Percentiles rank a stretch among this genome's conserved stretches.
Conservation (phyloP, 2,113 vertebrate species). For the Lanius ludovicianus region DNA sequence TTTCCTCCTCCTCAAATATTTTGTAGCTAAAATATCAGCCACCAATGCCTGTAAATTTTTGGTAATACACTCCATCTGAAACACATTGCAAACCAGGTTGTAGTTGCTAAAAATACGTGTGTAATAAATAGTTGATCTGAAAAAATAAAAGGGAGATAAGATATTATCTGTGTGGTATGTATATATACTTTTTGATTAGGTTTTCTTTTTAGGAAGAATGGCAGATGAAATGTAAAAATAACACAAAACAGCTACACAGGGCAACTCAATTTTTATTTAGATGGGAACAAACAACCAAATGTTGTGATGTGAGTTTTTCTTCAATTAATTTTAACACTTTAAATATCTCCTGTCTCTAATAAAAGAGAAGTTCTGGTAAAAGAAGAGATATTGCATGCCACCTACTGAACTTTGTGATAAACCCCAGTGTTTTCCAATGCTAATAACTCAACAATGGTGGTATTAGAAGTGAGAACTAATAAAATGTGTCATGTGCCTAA, state of each 20-base stretch:
- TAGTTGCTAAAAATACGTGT: conserved; percentile 53
- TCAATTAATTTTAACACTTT: conserved; percentile 5
- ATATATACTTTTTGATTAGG: conserved; percentile 8
- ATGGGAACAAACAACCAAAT: neutral
- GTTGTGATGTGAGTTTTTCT: neutral
- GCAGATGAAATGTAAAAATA: conserved; percentile 55
- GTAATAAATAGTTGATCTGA: conserved; percentile 28
- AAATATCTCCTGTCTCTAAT: neutral
- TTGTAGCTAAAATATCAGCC: conserved; percentile 13
- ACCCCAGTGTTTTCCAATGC: neutral
- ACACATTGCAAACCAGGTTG: conserved; percentile 38
- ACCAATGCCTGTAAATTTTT: conserved; percentile 11
- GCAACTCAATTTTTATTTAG: neutral
- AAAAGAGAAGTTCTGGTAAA: neutral
- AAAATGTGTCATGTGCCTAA: conserved; percentile 42
- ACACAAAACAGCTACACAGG: neutral
- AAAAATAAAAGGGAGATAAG: conserved; percentile 36
- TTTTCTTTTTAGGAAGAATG: conserved; percentile 25
- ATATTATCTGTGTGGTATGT: neutral
- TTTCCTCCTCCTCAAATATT: conserved; percentile 1
- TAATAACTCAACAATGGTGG: neutral
- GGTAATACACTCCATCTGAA: conserved; percentile 18
- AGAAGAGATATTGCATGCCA: neutral
- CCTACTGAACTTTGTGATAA: conserved; percentile 46
- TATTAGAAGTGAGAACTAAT: conserved; percentile 11